Percentiles rank a stretch among this genome's conserved stretches.
Evolutionary conservation across 2,888 invertebrate genomes (phyloP).

Genomic region (Gerosis bhagava): DNA sequence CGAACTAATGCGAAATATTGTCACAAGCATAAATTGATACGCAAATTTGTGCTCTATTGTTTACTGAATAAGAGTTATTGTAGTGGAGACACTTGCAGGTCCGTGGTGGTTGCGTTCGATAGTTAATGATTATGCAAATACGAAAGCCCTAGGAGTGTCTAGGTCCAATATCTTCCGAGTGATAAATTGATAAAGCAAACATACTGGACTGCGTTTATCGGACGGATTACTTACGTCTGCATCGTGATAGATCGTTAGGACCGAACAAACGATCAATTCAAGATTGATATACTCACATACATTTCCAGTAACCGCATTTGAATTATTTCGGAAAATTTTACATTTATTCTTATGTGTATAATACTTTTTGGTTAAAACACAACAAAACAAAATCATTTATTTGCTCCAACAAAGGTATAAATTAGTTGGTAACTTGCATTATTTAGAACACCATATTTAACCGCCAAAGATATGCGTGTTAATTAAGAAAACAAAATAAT

Average conservation of each 20-base stretch:
- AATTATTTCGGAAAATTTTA: no score
- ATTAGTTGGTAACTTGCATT: no score
- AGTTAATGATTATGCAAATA: constrained; percentile 63
- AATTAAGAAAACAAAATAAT: no score
- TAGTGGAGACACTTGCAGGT: constrained; percentile 10
- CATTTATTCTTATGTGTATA: no score
- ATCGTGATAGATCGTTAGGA: constrained; percentile 29
- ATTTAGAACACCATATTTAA: no score
- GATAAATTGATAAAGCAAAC: constrained; percentile 47
- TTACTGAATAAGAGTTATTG: constrained; percentile 14
- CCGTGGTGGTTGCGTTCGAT: constrained; percentile 43
- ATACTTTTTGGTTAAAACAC: no score
- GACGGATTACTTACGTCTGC: constrained; percentile 34
- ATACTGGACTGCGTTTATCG: constrained; percentile 37
- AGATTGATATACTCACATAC: constrained; percentile 2
- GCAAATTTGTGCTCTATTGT: constrained; percentile 44
- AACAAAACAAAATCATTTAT: no score
- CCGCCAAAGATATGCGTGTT: no score
- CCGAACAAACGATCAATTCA: constrained; percentile 16
- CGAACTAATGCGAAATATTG: constrained; percentile 64
- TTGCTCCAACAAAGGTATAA: no score
- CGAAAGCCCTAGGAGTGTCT: constrained; percentile 50
- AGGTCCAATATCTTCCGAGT: constrained; percentile 48
- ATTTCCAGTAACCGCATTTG: not conserved
- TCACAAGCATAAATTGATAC: constrained; percentile 36